Evolutionary conservation across 2,797 vertebrate species (phyloP).

Genomic region (Phoebastria nigripes): DNA sequence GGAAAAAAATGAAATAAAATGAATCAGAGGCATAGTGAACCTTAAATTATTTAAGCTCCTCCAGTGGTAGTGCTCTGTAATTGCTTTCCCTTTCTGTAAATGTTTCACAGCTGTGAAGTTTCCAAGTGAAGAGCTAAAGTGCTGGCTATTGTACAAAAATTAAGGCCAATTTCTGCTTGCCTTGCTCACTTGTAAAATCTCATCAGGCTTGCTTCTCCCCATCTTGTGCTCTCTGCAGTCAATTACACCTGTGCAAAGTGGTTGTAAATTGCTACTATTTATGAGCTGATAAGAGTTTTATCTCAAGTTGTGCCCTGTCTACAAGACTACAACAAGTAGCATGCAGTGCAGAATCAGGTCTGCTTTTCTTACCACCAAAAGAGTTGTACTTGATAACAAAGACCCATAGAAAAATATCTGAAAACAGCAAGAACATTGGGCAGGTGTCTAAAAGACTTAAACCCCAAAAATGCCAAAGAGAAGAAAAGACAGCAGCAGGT

Average conservation of each 20-base stretch:
- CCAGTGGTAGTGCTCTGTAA: conserved; percentile 70
- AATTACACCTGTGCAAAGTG: conserved; percentile 32
- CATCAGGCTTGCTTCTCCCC: not conserved
- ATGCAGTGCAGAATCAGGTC: not conserved
- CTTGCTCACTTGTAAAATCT: conserved; percentile 37
- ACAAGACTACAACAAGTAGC: not conserved
- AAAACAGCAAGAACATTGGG: not conserved
- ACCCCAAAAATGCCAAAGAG: fast-evolving
- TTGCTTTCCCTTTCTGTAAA: conserved; percentile 72
- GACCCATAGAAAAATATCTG: not conserved
- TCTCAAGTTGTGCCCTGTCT: not conserved
- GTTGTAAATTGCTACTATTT: not conserved
- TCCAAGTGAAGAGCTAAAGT: conserved; percentile 68
- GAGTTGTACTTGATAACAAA: not conserved
- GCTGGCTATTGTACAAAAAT: conserved; percentile 65
- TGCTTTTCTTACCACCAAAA: fast-evolving
- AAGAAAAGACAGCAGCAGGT: not conserved
- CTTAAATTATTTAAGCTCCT: conserved; percentile 77
- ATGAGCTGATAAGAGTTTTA: not conserved
- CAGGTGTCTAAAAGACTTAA: not conserved
- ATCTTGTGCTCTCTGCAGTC: conserved; percentile 8
- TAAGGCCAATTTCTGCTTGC: conserved; percentile 50
- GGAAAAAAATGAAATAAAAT: conserved; percentile 67
- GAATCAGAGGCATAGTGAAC: conserved; percentile 61
- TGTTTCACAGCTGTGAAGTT: conserved; percentile 74